A percentile compares a stretch with the other conserved stretches of the same genome.
phyloP scores from a whole-genome alignment of 2,888 invertebrate genomes.

The Vanessa cardui region DNA sequence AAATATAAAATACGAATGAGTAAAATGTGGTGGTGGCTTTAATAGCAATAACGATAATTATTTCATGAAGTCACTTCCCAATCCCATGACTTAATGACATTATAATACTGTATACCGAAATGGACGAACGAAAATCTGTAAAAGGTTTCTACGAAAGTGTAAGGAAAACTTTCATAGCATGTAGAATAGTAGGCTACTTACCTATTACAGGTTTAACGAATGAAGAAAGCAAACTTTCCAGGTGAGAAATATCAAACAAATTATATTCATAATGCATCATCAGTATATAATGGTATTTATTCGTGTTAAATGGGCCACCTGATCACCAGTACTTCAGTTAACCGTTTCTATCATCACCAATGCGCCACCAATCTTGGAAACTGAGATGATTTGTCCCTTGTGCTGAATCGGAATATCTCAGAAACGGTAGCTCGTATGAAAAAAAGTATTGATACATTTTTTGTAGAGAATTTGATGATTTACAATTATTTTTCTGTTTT shows the following conservation, averaged over 20 bases:
- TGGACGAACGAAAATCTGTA: conserved; percentile 13
- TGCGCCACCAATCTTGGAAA: too few species aligned
- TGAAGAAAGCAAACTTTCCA: conserved; percentile 23
- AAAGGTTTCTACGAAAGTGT: conserved; percentile 36
- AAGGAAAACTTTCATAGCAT: conserved; percentile 25
- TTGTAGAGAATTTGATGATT: too few species aligned
- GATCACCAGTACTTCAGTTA: too few species aligned
- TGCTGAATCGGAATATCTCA: too few species aligned
- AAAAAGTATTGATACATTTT: too few species aligned
- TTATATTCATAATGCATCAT: neutral
- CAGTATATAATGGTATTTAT: too few species aligned
- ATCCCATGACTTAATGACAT: neutral
- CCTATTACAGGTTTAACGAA: conserved; percentile 37
- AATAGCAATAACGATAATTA: neutral
- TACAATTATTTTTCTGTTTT: too few species aligned
- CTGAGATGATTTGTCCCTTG: too few species aligned
- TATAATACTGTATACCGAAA: neutral
- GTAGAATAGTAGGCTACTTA: conserved; percentile 32
- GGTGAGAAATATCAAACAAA: conserved; percentile 22
- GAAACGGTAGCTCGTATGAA: too few species aligned
- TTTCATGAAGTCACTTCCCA: neutral
- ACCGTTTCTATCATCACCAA: too few species aligned
- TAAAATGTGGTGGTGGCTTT: neutral
- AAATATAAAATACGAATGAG: neutral
- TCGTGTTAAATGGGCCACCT: too few species aligned